phyloP scores from a whole-genome alignment of 1,140 invertebrate genomes.

The Drosophila sturtevanti region DNA sequence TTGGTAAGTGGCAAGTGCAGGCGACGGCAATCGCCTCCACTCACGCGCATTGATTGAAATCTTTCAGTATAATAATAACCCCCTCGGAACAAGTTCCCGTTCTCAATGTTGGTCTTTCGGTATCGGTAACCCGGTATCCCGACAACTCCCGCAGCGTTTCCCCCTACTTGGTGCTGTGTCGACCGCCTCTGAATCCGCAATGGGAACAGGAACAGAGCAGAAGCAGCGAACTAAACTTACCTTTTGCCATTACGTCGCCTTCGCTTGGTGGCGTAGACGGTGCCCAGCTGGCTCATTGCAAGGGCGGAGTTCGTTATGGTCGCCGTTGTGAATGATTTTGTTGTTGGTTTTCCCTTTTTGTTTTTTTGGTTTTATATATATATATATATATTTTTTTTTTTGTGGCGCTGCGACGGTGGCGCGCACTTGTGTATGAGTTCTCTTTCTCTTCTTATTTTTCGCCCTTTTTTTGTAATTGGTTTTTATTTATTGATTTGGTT shows the following conservation, averaged over 20 bases:
- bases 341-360: slow-evolving; percentile 25
- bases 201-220: not conserved
- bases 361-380: slow-evolving; percentile 30
- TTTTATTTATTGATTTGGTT: slow-evolving; percentile 71
- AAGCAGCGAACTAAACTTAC: slow-evolving; percentile 84
- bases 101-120: slow-evolving; percentile 34
- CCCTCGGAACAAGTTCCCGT: slow-evolving; percentile 21
- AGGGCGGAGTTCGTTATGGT: slow-evolving; percentile 82
- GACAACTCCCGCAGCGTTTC: slow-evolving; percentile 13
- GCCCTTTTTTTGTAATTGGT: slow-evolving; percentile 63
- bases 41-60: slow-evolving; percentile 71
- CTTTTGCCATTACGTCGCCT: slow-evolving; percentile 96
- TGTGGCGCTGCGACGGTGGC: slow-evolving; percentile 9
- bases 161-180: not conserved
- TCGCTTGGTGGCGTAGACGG: slow-evolving; percentile 97
- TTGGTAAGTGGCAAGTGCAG: slow-evolving; percentile 53
- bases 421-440: slow-evolving; percentile 7
- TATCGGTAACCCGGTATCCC: slow-evolving; percentile 29
- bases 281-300: slow-evolving; percentile 93
- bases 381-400: slow-evolving; percentile 5
- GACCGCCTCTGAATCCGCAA: not conserved
- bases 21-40: slow-evolving; percentile 41
- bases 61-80: slow-evolving; percentile 57
- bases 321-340: slow-evolving; percentile 82
- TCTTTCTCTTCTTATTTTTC: slow-evolving; percentile 12